phyloP scores from a whole-genome alignment of 2,797 vertebrate species.

The Danionella dracula region DNA sequence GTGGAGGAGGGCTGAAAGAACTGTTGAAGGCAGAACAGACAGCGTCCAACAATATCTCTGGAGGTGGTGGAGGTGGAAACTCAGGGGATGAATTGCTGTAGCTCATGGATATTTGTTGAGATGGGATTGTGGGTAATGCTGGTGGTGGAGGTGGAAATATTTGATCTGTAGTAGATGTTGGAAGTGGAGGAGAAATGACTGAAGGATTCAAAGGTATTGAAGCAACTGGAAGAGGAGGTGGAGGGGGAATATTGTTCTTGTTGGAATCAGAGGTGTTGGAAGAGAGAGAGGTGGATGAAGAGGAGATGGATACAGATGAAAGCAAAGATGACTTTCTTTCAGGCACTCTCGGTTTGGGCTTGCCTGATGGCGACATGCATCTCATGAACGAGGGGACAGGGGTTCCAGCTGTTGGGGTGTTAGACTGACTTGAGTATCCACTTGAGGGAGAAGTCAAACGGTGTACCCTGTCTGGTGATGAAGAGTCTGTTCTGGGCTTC shows the following conservation, averaged over 20 bases:
- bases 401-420: constrained; percentile 92
- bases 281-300: constrained; percentile 93
- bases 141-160: constrained; percentile 48
- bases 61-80: constrained; percentile 84
- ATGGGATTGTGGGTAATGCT: constrained; percentile 52
- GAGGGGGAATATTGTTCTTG: constrained; percentile 58
- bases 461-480: constrained; percentile 87
- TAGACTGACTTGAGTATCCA: constrained; percentile 97
- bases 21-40: constrained; percentile 54
- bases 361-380: constrained; percentile 78
- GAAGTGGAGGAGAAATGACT: constrained; percentile 60
- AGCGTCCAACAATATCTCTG: constrained; percentile 67
- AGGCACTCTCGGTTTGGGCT: constrained; percentile 86
- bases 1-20: constrained; percentile 56
- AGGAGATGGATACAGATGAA: constrained; percentile 89
- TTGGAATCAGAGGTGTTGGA: constrained; percentile 89
- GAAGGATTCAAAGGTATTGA: constrained; percentile 51
- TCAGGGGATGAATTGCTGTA: constrained; percentile 63
- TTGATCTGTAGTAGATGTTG: constrained; percentile 23
- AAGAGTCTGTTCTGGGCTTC: constrained; percentile 70
- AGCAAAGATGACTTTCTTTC: constrained; percentile 94
- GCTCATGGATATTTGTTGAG: constrained; percentile 36
- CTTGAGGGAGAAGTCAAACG: constrained; percentile 93
- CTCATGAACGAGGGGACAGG: constrained; percentile 85
- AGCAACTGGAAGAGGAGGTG: constrained; percentile 43